A percentile compares a stretch with the other conserved stretches of the same genome.
phyloP scores from a whole-genome alignment of 2,888 invertebrate genomes.

The Dolomedes plantarius region DNA sequence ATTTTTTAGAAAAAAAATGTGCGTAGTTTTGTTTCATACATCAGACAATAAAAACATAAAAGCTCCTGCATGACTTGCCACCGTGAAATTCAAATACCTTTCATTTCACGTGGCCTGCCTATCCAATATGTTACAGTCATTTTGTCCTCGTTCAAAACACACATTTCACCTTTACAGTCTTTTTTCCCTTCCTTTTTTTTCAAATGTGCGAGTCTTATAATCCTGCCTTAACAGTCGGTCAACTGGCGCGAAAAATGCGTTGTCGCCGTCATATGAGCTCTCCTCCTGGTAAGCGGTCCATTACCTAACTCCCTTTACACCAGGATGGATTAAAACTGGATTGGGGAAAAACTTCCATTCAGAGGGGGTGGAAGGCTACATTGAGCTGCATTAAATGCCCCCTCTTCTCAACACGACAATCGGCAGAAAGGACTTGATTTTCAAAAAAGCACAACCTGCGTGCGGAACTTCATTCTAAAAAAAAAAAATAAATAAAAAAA shows the following conservation, averaged over 20 bases:
- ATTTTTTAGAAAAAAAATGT: too few relatives aligned
- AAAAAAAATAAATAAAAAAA: too few relatives aligned
- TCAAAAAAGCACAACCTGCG: not conserved
- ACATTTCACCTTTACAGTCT: too few relatives aligned
- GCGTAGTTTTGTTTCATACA: too few relatives aligned
- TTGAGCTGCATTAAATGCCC: conserved; percentile 5
- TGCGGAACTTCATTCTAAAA: not conserved
- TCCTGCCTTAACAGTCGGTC: not conserved
- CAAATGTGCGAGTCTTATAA: not conserved
- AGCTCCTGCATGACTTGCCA: too few relatives aligned
- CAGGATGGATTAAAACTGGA: conserved; percentile 45
- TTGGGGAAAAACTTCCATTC: not conserved
- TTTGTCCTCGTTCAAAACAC: too few relatives aligned
- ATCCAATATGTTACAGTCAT: too few relatives aligned
- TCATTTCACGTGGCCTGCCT: too few relatives aligned
- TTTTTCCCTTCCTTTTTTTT: too few relatives aligned
- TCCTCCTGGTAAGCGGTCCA: conserved; percentile 28
- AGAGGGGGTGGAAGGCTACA: not conserved
- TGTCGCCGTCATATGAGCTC: not conserved
- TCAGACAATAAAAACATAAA: too few relatives aligned
- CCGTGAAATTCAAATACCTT: too few relatives aligned
- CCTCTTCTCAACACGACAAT: not conserved
- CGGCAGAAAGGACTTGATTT: not conserved
- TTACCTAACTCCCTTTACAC: conserved; percentile 33
- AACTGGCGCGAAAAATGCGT: not conserved